phyloP scores from a whole-genome alignment of 37 sponge, comb jelly and placozoan genomes.

The Spongilla lacustris region DNA sequence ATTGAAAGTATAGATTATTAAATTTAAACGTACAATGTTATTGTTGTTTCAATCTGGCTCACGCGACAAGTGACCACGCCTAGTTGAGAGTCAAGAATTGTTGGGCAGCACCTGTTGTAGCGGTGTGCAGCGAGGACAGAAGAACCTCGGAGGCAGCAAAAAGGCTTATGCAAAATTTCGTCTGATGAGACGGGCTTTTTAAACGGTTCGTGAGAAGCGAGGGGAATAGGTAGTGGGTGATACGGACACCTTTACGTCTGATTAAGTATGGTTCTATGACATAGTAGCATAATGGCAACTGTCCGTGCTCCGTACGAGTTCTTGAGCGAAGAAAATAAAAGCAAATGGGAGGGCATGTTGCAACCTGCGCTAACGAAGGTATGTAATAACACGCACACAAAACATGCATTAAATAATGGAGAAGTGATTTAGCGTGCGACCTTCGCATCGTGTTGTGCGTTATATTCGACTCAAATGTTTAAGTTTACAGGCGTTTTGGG shows the following conservation, averaged over 20 bases:
- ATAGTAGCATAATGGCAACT: not conserved
- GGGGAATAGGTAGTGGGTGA: not conserved
- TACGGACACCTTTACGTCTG: not conserved
- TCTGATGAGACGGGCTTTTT: not conserved
- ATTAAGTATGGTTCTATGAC: not conserved
- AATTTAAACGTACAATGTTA: not conserved
- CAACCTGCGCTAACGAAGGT: constrained; percentile 59
- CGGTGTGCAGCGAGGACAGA: not conserved
- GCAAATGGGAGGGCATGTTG: constrained; percentile 60
- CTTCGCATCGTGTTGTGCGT: not conserved
- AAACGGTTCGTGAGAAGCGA: not conserved
- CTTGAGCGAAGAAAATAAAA: constrained; percentile 50
- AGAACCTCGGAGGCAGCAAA: not conserved
- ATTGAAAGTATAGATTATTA: not conserved
- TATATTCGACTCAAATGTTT: not conserved
- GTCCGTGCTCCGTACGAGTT: constrained; percentile 38
- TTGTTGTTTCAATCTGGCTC: not conserved
- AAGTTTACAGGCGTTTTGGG: not conserved
- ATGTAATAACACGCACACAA: constrained; percentile 14
- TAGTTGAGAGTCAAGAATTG: not conserved
- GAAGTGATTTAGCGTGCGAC: not conserved
- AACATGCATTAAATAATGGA: not conserved
- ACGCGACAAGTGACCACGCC: not conserved
- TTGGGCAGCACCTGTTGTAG: not conserved
- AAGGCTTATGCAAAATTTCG: not conserved